Percentiles rank a stretch among this genome's conserved stretches.
Evolutionary conservation across 2,113 vertebrate species (phyloP).

Genomic region (Platichthys stellatus): DNA sequence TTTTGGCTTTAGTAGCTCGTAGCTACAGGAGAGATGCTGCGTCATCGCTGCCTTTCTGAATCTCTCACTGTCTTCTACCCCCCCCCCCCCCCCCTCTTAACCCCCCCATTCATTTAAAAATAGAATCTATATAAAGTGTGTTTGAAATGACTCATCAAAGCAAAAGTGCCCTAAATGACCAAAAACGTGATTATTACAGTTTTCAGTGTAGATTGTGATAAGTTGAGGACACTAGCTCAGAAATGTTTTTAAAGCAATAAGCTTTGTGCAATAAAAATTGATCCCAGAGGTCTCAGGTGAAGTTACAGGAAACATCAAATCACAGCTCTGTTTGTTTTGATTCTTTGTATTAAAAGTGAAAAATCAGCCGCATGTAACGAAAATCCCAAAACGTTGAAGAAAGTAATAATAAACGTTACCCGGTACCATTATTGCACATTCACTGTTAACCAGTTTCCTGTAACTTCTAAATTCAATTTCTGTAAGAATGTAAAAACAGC

Average conservation of each 20-base stretch:
- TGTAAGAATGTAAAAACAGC: not conserved
- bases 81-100: not conserved
- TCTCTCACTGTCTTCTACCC: not conserved
- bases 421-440: not conserved
- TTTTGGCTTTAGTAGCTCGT: constrained; percentile 30
- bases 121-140: not conserved
- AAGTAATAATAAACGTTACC: not conserved
- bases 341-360: not conserved
- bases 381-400: not conserved
- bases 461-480: not conserved
- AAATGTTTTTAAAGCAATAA: constrained; percentile 27
- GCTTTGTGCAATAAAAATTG: constrained; percentile 14
- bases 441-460: not conserved
- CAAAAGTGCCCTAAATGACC: constrained; percentile 30
- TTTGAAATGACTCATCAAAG: not conserved
- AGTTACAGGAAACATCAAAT: not conserved
- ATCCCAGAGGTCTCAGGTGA: not conserved
- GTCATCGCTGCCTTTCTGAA: not conserved
- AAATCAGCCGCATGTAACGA: not conserved
- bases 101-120: not conserved
- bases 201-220: not conserved
- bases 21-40: not conserved
- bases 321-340: not conserved
- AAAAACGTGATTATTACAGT: not conserved
- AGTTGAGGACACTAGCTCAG: not conserved